These are phyloP conservation scores for Orius insidiosus DNA, from an alignment of 1,140 invertebrate species.

Conservation along the genomic window DNA sequence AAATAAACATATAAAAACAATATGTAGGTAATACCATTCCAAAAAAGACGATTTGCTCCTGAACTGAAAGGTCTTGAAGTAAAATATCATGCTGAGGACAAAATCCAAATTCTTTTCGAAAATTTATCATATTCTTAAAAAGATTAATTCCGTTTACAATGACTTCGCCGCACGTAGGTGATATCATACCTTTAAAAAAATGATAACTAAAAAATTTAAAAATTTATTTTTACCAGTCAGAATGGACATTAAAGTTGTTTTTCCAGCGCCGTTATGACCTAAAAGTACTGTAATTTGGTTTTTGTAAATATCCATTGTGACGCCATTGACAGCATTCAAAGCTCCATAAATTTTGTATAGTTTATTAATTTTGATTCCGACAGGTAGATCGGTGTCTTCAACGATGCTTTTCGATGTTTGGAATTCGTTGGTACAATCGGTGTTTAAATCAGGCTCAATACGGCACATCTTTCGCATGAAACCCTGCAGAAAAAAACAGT, in stretches of 20 bases:
- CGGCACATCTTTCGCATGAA: neutral
- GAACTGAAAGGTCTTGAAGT: constrained; percentile 74
- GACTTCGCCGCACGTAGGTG: constrained; percentile 39
- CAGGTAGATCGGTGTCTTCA: neutral
- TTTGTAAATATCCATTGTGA: constrained; percentile 20
- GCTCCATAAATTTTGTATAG: constrained; percentile 14
- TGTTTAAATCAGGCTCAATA: constrained; percentile 4
- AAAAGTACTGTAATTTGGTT: constrained; percentile 74
- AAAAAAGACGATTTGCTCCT: constrained; percentile 51
- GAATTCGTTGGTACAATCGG: constrained; percentile 8
- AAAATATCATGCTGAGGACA: constrained; percentile 94
- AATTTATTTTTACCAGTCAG: constrained; percentile 17
- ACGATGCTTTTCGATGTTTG: constrained; percentile 3
- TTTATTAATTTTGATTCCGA: constrained; percentile 9
- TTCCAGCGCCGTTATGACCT: constrained; percentile 78
- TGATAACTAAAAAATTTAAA: neutral
- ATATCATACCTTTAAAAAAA: constrained; percentile 36
- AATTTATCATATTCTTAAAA: constrained; percentile 26
- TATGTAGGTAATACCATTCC: constrained; percentile 20
- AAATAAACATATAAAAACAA: neutral
- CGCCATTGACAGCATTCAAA: constrained; percentile 19
- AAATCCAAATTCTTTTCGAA: constrained; percentile 43
- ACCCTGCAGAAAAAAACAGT: neutral
- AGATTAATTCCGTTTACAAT: constrained; percentile 46
- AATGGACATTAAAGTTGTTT: constrained; percentile 58